phyloP scores from a whole-genome alignment of 2,888 invertebrate genomes.

The Amphiduros pacificus region DNA sequence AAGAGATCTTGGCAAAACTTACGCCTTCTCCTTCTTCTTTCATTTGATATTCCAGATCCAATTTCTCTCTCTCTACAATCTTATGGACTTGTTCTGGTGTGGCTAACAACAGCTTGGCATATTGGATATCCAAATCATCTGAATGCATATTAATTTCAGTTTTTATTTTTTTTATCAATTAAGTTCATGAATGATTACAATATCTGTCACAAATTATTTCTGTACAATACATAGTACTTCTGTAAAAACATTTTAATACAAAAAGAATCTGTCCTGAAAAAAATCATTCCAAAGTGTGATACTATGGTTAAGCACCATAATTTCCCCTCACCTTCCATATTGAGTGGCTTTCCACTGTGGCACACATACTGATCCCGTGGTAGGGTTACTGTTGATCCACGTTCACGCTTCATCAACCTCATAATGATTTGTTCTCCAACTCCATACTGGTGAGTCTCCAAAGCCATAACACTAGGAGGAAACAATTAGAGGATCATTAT shows the following conservation, averaged over 20 bases:
- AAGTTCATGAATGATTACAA: too few species aligned
- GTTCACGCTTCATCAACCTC: slow-evolving; percentile 82
- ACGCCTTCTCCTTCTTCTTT: slow-evolving; percentile 64
- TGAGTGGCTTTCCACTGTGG: slow-evolving; percentile 40
- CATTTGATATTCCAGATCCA: slow-evolving; percentile 67
- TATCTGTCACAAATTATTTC: too few species aligned
- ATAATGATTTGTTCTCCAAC: slow-evolving; percentile 73
- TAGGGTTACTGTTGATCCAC: slow-evolving; percentile 63
- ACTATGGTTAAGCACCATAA: too few species aligned
- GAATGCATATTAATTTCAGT: slow-evolving; percentile 18
- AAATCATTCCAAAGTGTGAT: too few species aligned
- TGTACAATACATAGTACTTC: too few species aligned
- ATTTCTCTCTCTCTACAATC: slow-evolving; percentile 73
- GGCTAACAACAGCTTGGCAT: slow-evolving; percentile 68
- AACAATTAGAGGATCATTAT: not conserved
- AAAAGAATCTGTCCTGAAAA: too few species aligned
- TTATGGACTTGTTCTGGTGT: slow-evolving; percentile 36
- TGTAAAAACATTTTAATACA: too few species aligned
- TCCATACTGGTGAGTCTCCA: slow-evolving; percentile 46
- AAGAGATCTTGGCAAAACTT: not conserved
- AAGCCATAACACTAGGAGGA: slow-evolving; percentile 66
- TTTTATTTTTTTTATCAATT: not conserved
- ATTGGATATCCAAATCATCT: slow-evolving; percentile 44
- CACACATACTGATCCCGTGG: slow-evolving; percentile 46
- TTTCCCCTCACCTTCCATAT: slow-evolving; percentile 39